phyloP scores from a whole-genome alignment of 1,140 invertebrate species.

The Drosophila navojoa region DNA sequence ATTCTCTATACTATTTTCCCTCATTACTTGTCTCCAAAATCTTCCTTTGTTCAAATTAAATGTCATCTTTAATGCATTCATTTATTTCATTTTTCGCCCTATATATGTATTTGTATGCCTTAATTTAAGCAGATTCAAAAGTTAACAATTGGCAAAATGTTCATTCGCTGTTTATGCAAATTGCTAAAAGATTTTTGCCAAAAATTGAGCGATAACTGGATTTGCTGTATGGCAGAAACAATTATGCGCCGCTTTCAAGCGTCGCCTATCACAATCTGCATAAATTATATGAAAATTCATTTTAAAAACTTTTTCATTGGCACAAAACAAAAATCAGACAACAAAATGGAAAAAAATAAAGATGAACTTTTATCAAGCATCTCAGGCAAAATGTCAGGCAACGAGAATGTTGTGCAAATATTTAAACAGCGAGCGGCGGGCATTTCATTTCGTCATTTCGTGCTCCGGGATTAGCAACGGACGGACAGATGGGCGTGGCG shows the following conservation, averaged over 20 bases:
- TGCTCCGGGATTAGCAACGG: slow-evolving; percentile 1
- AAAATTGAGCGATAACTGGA: slow-evolving; percentile 8
- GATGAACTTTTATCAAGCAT: slow-evolving; percentile 7
- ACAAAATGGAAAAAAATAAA: no score
- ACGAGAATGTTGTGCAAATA: slow-evolving; percentile 36
- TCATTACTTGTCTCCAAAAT: no score
- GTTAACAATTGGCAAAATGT: background rate
- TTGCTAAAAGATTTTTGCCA: slow-evolving; percentile 1
- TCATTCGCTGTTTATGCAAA: slow-evolving; percentile 23
- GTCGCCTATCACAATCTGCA: slow-evolving; percentile 33
- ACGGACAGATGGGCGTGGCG: slow-evolving; percentile 10
- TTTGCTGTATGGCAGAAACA: background rate
- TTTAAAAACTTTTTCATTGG: slow-evolving; percentile 23
- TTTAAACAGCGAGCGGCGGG: slow-evolving; percentile 23
- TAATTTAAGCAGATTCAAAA: background rate
- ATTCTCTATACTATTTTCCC: no score
- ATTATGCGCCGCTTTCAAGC: slow-evolving; percentile 14
- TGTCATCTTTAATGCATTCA: no score
- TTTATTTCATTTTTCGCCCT: background rate
- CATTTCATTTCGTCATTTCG: slow-evolving; percentile 7
- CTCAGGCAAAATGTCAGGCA: slow-evolving; percentile 24
- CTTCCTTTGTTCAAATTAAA: no score
- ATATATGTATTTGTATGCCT: background rate
- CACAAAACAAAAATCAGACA: slow-evolving; percentile 7
- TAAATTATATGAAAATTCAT: slow-evolving; percentile 33